Evolutionary conservation across 2,888 invertebrate species (phyloP).

Genomic region (Drosophila austrosaltans): DNA sequence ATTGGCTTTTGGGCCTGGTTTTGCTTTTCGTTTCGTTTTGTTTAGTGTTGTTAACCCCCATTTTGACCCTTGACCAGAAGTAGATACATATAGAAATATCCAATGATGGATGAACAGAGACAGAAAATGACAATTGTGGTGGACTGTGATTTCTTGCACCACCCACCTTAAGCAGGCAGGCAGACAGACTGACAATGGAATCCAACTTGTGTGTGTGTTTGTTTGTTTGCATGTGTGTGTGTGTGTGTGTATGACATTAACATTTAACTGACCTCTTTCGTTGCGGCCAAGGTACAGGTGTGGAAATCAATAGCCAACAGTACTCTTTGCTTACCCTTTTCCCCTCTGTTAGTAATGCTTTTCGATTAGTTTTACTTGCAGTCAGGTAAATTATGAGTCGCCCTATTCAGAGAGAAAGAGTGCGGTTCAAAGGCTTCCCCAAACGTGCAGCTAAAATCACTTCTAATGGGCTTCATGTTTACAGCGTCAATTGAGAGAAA

Average conservation of each 20-base stretch:
- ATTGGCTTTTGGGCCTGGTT: conserved; percentile 12
- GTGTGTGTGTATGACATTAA: conserved; percentile 75
- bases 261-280: conserved; percentile 79
- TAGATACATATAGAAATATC: conserved; percentile 16
- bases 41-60: conserved; percentile 40
- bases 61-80: conserved; percentile 71
- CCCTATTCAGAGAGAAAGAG: conserved; percentile 18
- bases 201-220: conserved; percentile 1
- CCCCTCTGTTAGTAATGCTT: conserved; percentile 57
- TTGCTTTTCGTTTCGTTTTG: conserved; percentile 29
- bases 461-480: conserved; percentile 81
- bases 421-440: conserved; percentile 72
- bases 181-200: conserved; percentile 55
- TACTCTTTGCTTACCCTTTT: not conserved
- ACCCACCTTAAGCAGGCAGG: not conserved
- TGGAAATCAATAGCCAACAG: conserved; percentile 65
- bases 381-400: conserved; percentile 66
- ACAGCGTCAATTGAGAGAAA: conserved; percentile 81
- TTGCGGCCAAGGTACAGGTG: conserved; percentile 77
- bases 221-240: conserved; percentile 14
- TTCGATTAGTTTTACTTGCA: conserved; percentile 72
- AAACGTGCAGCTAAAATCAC: conserved; percentile 73
- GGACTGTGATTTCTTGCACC: conserved; percentile 70
- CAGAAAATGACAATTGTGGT: not conserved
- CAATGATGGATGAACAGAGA: not conserved